These are phyloP conservation scores for Salvelinus alpinus DNA, from an alignment of 2,113 vertebrate genomes.

Conservation along the genomic window DNA sequence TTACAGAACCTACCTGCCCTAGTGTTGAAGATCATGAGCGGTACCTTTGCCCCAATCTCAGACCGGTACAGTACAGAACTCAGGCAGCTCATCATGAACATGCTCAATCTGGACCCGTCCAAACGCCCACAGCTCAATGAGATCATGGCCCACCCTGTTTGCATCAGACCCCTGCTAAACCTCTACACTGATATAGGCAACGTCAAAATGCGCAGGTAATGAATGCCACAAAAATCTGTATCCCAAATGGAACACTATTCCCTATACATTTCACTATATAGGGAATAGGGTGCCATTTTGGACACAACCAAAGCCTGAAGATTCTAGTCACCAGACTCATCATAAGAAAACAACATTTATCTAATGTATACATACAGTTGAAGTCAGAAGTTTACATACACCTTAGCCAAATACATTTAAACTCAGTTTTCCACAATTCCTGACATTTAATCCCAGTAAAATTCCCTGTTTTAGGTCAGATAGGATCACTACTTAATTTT, in stretches of 20 bases:
- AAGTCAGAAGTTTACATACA: too few species aligned
- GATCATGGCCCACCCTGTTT: slow-evolving; percentile 95
- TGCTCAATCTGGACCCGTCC: slow-evolving; percentile 95
- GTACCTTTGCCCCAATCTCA: slow-evolving; percentile 94
- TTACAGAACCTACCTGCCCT: slow-evolving; percentile 93
- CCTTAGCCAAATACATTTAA: too few species aligned
- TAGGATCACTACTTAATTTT: too few species aligned
- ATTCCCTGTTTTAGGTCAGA: too few species aligned
- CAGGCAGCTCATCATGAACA: slow-evolving; percentile 92
- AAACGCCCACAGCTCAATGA: slow-evolving; percentile 95
- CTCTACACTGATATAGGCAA: slow-evolving; percentile 95
- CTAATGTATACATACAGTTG: background rate
- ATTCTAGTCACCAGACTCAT: too few species aligned
- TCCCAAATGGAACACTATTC: too few species aligned
- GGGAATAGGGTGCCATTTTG: too few species aligned
- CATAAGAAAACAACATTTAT: background rate
- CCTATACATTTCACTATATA: too few species aligned
- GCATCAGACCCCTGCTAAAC: slow-evolving; percentile 89
- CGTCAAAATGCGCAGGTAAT: slow-evolving; percentile 90
- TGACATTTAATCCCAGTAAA: too few species aligned
- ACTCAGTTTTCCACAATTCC: too few species aligned
- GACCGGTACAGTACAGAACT: slow-evolving; percentile 94
- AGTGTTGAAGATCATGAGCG: slow-evolving; percentile 98
- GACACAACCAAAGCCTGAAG: too few species aligned
- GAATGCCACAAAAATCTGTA: background rate